phyloP scores from a whole-genome alignment of 2,888 invertebrate genomes.

The Brassicogethes aeneus region DNA sequence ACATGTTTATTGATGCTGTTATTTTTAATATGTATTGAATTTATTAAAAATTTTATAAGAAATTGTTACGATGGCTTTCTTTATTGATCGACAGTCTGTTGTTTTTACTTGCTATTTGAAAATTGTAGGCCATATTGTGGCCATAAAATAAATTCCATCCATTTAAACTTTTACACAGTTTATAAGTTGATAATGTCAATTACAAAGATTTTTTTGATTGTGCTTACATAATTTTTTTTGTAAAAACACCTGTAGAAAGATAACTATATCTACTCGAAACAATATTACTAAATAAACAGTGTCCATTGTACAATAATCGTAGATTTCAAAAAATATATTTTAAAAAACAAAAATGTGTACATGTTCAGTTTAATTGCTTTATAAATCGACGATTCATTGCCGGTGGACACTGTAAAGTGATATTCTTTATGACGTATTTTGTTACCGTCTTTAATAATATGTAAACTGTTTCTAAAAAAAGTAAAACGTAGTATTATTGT shows the following conservation, averaged over 20 bases:
- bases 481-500: conserved; percentile 15
- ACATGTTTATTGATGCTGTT: conserved; percentile 14
- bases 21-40: conserved; percentile 19
- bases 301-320: no score
- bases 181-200: conserved; percentile 16
- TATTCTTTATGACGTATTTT: no score
- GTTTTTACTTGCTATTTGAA: no score
- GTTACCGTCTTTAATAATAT: no score
- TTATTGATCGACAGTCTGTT: conserved; percentile 7
- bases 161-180: conserved; percentile 16
- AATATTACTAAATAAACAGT: no score
- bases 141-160: conserved; percentile 19
- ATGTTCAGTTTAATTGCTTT: no score
- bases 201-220: conserved; percentile 14
- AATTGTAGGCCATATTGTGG: conserved; percentile 7
- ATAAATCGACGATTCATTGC: no score
- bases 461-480: conserved; percentile 9
- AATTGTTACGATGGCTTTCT: conserved; percentile 10
- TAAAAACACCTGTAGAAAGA: no score
- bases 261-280: no score
- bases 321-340: no score
- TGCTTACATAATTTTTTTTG: conserved; percentile 19
- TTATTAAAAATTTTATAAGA: conserved; percentile 20
- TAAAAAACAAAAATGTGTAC: no score
- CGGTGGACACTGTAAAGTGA: no score